A percentile compares a stretch with the other conserved stretches of the same genome.
Evolutionary conservation across 2,113 vertebrate genomes (phyloP).

Genomic region (Redunca redunca): DNA sequence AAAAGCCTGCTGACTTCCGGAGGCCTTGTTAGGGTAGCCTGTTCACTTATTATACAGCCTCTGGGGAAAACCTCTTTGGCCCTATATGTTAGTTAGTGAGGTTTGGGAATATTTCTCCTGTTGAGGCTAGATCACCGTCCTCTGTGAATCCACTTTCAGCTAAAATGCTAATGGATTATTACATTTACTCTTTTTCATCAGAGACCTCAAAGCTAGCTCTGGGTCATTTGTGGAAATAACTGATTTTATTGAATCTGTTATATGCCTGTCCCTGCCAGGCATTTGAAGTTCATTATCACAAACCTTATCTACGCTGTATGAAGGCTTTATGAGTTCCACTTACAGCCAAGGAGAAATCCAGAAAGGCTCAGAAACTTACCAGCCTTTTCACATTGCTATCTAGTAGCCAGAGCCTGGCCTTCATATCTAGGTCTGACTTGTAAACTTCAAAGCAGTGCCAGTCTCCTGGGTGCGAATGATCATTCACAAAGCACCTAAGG

Average conservation of each 20-base stretch:
- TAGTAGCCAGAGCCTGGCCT: neutral
- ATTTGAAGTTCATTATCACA: neutral
- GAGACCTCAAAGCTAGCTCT: neutral
- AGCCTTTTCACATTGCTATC: neutral
- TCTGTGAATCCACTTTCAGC: neutral
- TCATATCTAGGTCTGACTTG: neutral
- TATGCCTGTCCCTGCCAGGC: neutral
- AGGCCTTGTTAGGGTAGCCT: neutral
- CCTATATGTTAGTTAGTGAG: neutral
- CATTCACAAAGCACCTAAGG: neutral
- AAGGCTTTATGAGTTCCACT: neutral
- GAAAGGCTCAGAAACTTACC: neutral
- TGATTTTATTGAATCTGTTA: neutral
- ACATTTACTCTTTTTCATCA: neutral
- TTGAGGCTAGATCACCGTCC: too few relatives aligned
- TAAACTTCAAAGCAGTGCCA: neutral
- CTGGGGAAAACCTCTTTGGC: neutral
- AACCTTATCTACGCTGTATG: neutral
- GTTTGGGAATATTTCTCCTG: neutral
- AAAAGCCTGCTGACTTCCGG: neutral
- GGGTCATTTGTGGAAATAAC: neutral
- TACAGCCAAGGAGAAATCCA: neutral
- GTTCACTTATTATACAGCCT: neutral
- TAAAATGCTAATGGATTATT: neutral
- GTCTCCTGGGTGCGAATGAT: neutral